Percentiles rank a stretch among this genome's conserved stretches.
Evolutionary conservation across 92 coral and sea anemone species (phyloP).

Genomic region (Epizoanthus fatuus): DNA sequence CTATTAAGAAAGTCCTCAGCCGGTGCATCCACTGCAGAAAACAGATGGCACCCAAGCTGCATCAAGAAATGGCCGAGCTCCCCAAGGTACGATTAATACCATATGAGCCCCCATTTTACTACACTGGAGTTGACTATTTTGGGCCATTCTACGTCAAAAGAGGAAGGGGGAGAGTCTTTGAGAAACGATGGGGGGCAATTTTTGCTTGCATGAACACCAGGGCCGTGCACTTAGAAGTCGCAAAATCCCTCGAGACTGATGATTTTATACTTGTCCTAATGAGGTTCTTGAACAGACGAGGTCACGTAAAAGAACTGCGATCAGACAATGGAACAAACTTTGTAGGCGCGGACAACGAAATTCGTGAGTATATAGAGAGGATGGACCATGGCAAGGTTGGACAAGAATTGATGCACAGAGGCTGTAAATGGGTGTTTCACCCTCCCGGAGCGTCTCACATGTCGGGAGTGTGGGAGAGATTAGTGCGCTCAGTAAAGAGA

Average conservation of each 20-base stretch:
- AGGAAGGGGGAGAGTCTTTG: conserved; percentile 64
- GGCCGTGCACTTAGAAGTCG: conserved; percentile 69
- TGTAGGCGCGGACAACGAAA: background rate
- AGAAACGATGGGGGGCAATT: conserved; percentile 65
- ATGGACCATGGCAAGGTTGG: conserved; percentile 43
- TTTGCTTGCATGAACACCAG: conserved; percentile 65
- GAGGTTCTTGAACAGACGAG: background rate
- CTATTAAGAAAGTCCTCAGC: conserved; percentile 42
- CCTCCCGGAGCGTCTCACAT: conserved; percentile 75
- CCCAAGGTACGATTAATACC: conserved; percentile 58
- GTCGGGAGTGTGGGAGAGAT: conserved; percentile 81
- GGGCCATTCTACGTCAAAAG: conserved; percentile 73
- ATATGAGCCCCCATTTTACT: conserved; percentile 56
- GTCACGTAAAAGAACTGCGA: background rate
- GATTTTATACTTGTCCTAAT: background rate
- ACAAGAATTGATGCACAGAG: conserved; percentile 44
- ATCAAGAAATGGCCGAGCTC: conserved; percentile 54
- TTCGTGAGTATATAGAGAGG: background rate
- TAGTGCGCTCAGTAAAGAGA: conserved; percentile 65
- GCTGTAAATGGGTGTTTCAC: conserved; percentile 75
- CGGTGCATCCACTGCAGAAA: conserved; percentile 50
- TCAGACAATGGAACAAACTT: conserved; percentile 17
- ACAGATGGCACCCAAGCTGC: conserved; percentile 35
- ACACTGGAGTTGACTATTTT: conserved; percentile 66
- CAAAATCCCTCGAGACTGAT: conserved; percentile 64